Conservation (phyloP, 2,888 invertebrate species). For the Lasioglossum villosulum region DNA sequence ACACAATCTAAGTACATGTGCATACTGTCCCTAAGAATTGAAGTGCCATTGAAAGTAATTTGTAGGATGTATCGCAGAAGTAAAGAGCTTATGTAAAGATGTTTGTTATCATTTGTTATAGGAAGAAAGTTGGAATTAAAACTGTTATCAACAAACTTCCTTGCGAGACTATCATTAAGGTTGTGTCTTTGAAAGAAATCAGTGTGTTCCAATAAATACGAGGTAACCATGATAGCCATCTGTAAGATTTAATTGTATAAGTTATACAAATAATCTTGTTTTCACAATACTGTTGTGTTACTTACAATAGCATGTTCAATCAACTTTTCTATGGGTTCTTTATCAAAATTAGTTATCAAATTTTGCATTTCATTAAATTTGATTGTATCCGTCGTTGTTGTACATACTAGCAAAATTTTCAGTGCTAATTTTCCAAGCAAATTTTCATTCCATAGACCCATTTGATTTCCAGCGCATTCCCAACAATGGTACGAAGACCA, state of each 20-base stretch:
- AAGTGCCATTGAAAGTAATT: conserved; percentile 92
- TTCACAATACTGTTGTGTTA: conserved; percentile 51
- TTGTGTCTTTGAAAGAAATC: conserved; percentile 87
- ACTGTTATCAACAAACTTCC: conserved; percentile 73
- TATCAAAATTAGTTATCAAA: conserved; percentile 90
- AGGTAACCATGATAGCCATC: conserved; percentile 89
- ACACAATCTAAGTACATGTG: too few species aligned
- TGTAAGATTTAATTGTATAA: conserved; percentile 79
- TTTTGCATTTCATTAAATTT: conserved; percentile 89
- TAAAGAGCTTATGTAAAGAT: conserved; percentile 87
- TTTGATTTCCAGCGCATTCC: conserved; percentile 89
- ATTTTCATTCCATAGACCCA: conserved; percentile 88
- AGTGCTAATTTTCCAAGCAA: conserved; percentile 93
- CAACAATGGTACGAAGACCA: conserved; percentile 88
- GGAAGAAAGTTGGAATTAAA: conserved; percentile 71
- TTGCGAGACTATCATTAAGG: conserved; percentile 75
- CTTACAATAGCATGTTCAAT: conserved; percentile 89
- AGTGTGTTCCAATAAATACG: conserved; percentile 89
- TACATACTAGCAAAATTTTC: conserved; percentile 87
- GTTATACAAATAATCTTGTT: neutral
- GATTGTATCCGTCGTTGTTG: conserved; percentile 81
- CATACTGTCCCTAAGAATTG: conserved; percentile 85
- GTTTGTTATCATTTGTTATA: conserved; percentile 68
- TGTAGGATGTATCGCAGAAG: conserved; percentile 92
- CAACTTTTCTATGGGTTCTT: conserved; percentile 88